Percentiles rank a stretch among this genome's conserved stretches.
phyloP scores from a whole-genome alignment of 2,888 invertebrate genomes.

The Epistrophe grossulariae region DNA sequence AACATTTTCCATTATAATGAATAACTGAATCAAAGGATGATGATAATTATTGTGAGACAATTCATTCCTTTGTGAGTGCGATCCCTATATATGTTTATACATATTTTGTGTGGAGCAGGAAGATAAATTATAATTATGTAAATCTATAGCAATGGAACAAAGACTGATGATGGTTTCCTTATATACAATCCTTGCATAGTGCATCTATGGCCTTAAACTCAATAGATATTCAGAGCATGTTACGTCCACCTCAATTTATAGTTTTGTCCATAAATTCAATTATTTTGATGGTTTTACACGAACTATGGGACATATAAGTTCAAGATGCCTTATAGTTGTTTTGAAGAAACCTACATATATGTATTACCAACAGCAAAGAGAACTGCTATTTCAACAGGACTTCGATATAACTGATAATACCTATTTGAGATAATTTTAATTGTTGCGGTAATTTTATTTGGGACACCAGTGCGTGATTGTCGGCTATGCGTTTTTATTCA shows the following conservation, averaged over 20 bases:
- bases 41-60: conserved; percentile 35
- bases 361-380: too few relatives aligned
- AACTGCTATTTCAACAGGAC: neutral
- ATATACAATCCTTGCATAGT: conserved; percentile 8
- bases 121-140: conserved; percentile 63
- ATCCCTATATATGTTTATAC: neutral
- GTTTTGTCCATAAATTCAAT: conserved; percentile 50
- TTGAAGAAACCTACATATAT: neutral
- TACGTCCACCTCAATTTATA: neutral
- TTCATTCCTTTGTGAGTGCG: conserved; percentile 19
- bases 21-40: conserved; percentile 28
- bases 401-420: neutral
- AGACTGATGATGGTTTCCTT: conserved; percentile 37
- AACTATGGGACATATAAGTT: neutral
- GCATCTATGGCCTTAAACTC: conserved; percentile 10
- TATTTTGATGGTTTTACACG: conserved; percentile 35
- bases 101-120: neutral
- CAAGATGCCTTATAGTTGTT: neutral
- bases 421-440: conserved; percentile 1
- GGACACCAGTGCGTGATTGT: conserved; percentile 1
- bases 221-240: neutral
- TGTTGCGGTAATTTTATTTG: neutral
- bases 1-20: conserved; percentile 27
- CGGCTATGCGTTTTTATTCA: neutral
- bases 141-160: conserved; percentile 48